These are phyloP conservation scores for Microcebus jonahi DNA, from an alignment of 2,113 vertebrate species.

Conservation along the genomic window DNA sequence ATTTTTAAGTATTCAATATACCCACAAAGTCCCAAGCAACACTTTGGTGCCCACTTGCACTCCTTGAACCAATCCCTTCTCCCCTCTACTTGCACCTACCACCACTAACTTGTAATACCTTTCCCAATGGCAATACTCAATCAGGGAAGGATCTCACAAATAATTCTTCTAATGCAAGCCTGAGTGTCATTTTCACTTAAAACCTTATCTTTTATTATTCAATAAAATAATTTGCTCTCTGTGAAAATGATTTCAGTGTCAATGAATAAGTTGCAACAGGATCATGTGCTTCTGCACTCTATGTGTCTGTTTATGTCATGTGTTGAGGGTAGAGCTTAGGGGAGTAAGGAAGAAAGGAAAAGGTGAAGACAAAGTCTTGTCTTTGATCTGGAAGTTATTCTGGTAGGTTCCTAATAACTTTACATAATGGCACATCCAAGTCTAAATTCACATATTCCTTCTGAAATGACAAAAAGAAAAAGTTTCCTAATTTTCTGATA, in stretches of 20 bases:
- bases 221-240: not conserved
- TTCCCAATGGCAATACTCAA: not conserved
- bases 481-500: not conserved
- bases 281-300: not conserved
- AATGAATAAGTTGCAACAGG: not conserved
- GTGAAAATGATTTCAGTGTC: not conserved
- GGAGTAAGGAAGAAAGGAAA: not conserved
- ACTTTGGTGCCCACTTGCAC: not conserved
- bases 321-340: not conserved
- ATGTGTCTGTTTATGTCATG: not conserved
- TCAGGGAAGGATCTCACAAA: not conserved
- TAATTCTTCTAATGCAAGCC: not conserved
- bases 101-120: not conserved
- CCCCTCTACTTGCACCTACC: accelerated
- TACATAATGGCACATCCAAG: not conserved
- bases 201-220: not conserved
- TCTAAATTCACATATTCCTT: not conserved
- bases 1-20: not conserved
- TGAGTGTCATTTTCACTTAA: not conserved
- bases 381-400: not conserved
- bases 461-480: not conserved
- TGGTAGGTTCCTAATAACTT: not conserved
- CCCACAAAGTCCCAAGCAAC: not conserved
- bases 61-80: not conserved
- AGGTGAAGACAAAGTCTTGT: not conserved